Evolutionary conservation across 2,888 invertebrate species (phyloP).

Genomic region (Drosophila atroscutellata): DNA sequence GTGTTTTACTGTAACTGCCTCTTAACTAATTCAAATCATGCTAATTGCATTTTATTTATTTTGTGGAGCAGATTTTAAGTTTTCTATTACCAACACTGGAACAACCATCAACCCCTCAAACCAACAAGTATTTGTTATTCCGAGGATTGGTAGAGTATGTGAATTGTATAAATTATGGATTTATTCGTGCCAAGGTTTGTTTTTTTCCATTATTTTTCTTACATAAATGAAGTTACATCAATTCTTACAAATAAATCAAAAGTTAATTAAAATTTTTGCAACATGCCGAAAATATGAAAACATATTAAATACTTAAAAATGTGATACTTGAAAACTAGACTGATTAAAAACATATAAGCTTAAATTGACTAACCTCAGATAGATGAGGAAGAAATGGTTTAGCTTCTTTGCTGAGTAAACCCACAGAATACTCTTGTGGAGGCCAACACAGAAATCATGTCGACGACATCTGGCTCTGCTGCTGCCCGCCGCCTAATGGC

Average conservation of each 20-base stretch:
- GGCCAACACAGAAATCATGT: constrained; percentile 28
- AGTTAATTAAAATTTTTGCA: not conserved
- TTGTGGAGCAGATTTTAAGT: constrained; percentile 78
- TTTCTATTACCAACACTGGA: constrained; percentile 62
- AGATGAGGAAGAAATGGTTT: not conserved
- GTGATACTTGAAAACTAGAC: not conserved
- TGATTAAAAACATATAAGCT: not conserved
- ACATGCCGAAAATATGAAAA: not conserved
- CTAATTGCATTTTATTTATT: constrained; percentile 85
- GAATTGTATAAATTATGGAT: constrained; percentile 23
- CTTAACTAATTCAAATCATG: constrained; percentile 85
- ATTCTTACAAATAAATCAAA: not conserved
- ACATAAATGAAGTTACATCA: not conserved
- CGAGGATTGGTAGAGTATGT: not conserved
- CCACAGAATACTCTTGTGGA: not conserved
- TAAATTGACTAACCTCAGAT: not conserved
- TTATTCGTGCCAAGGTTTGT: not conserved
- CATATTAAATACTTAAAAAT: not conserved
- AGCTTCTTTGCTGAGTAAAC: not conserved
- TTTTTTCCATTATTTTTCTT: no score
- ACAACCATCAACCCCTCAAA: not conserved
- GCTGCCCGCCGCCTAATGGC: constrained; percentile 26
- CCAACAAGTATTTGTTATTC: not conserved
- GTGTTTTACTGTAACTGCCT: constrained; percentile 60
- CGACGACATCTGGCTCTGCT: constrained; percentile 53